These are phyloP conservation scores for Aspidiotus rigidus DNA, from an alignment of 2,888 invertebrate genomes.

Conservation along the genomic window DNA sequence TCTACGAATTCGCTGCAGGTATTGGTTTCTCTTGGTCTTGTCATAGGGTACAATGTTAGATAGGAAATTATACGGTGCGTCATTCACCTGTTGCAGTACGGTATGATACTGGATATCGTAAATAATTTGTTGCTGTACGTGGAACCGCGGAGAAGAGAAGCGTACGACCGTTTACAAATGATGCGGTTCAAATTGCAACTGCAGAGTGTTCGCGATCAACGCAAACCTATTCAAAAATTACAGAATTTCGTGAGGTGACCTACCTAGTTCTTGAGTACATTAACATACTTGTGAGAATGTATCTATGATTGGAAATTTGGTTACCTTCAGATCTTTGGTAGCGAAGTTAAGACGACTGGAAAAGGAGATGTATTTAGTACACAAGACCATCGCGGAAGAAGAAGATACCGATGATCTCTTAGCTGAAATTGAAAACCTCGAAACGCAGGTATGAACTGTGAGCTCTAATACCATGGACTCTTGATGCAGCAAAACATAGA, in stretches of 20 bases:
- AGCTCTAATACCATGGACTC: background rate
- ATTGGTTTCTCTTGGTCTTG: constrained; percentile 28
- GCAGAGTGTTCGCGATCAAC: constrained; percentile 81
- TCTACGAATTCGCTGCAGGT: constrained; percentile 87
- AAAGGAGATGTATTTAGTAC: constrained; percentile 77
- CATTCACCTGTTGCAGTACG: constrained; percentile 56
- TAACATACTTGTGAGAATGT: background rate
- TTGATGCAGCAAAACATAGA: background rate
- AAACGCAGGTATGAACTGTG: constrained; percentile 50
- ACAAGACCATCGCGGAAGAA: constrained; percentile 66
- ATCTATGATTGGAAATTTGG: background rate
- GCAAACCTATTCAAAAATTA: constrained; percentile 80
- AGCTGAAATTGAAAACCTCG: constrained; percentile 61
- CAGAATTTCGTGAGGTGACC: constrained; percentile 60
- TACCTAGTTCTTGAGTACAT: background rate
- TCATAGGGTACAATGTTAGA: too few relatives aligned
- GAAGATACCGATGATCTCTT: constrained; percentile 56
- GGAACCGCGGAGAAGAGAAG: constrained; percentile 88
- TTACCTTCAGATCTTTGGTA: constrained; percentile 55
- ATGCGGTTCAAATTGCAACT: constrained; percentile 92
- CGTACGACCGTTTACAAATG: constrained; percentile 75
- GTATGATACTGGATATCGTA: constrained; percentile 93
- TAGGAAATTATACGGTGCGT: constrained; percentile 8
- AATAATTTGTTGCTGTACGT: constrained; percentile 94
- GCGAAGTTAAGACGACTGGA: constrained; percentile 77